phyloP scores from a whole-genome alignment of 2,797 vertebrate species.

The Acipenser oxyrinchus region DNA sequence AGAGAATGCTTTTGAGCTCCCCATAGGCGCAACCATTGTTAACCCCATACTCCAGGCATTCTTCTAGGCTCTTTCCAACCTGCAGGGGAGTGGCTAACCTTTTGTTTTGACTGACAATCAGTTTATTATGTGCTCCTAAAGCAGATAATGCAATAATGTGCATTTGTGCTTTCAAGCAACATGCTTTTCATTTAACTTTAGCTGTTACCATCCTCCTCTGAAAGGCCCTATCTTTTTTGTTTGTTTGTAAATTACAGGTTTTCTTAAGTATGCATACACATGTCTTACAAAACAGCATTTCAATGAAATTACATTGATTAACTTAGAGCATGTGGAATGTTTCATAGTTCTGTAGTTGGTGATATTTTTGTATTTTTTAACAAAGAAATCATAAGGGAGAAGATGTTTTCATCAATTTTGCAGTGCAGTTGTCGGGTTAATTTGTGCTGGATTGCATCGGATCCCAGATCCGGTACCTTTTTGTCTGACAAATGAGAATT shows the following conservation, averaged over 20 bases:
- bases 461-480: too few relatives aligned
- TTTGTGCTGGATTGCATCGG: too few relatives aligned
- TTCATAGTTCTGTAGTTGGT: too few relatives aligned
- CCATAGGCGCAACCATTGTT: constrained; percentile 55
- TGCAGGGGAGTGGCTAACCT: constrained; percentile 49
- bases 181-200: constrained; percentile 23
- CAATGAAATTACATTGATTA: constrained; percentile 48
- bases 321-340: too few relatives aligned
- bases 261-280: constrained; percentile 59
- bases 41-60: constrained; percentile 52
- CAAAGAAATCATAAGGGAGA: too few relatives aligned
- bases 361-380: too few relatives aligned
- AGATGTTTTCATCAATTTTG: too few relatives aligned
- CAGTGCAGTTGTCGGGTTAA: too few relatives aligned
- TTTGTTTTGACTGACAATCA: constrained; percentile 50
- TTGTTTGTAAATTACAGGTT: constrained; percentile 43
- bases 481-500: too few relatives aligned
- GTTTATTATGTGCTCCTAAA: constrained; percentile 54
- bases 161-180: constrained; percentile 47
- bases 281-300: constrained; percentile 55
- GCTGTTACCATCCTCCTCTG: constrained; percentile 8
- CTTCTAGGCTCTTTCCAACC: constrained; percentile 46
- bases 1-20: constrained; percentile 56
- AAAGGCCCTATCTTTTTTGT: constrained; percentile 38
- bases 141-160: constrained; percentile 54